Conservation (phyloP, 2,888 invertebrate species). For the Ctenicera cuprea region DNA sequence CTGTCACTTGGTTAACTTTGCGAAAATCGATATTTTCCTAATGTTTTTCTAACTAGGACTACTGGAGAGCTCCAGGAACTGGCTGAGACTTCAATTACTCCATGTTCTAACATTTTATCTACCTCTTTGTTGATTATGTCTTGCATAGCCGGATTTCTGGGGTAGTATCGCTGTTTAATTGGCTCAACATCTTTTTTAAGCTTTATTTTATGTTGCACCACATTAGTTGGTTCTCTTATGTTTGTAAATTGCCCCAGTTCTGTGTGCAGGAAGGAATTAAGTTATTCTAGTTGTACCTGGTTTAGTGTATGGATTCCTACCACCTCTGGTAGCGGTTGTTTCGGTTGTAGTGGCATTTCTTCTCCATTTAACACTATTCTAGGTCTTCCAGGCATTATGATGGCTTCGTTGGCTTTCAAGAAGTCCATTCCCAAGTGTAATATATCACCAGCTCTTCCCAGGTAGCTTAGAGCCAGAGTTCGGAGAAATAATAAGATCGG, state of each 20-base stretch:
- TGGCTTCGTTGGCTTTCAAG: neutral
- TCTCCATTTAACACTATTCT: neutral
- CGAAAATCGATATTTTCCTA: no score
- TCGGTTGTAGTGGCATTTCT: neutral
- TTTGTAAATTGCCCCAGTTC: neutral
- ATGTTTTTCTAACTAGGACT: conserved; percentile 34
- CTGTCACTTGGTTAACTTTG: conserved; percentile 49
- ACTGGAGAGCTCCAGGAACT: no score
- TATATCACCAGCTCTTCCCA: no score
- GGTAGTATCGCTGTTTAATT: conserved; percentile 13
- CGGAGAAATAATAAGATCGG: no score
- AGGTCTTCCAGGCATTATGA: neutral
- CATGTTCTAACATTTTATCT: no score
- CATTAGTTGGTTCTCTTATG: neutral
- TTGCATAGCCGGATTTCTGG: conserved; percentile 9
- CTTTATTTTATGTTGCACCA: neutral
- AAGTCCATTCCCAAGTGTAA: neutral
- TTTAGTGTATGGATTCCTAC: neutral
- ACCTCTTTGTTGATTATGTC: conserved; percentile 20
- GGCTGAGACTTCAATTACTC: conserved; percentile 22
- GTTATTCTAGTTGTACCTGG: neutral
- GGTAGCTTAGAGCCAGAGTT: no score
- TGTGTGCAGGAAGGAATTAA: neutral
- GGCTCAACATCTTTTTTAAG: neutral
- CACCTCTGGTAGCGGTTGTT: neutral